Conservation (phyloP, 2,113 vertebrate species). For the Zosterops japonicus region DNA sequence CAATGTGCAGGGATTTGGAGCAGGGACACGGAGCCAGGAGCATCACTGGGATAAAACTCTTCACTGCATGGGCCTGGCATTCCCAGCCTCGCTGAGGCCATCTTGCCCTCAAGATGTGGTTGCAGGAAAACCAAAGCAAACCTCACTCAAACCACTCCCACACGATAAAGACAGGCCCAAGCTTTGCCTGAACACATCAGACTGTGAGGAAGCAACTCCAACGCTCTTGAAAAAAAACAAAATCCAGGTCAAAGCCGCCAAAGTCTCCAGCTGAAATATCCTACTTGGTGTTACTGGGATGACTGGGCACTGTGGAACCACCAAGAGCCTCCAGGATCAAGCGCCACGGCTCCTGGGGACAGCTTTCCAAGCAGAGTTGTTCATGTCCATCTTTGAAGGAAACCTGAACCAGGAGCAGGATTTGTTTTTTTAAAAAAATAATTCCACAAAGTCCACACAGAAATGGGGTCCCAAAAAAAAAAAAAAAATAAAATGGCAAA, state of each 20-base stretch:
- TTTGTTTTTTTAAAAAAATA: neutral
- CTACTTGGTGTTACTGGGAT: neutral
- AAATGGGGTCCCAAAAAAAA: neutral
- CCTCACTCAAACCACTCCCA: slow-evolving; percentile 11
- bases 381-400: neutral
- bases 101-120: neutral
- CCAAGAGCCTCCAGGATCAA: neutral
- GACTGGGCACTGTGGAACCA: neutral
- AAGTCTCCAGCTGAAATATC: slow-evolving; percentile 7
- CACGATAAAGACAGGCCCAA: neutral
- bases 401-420: neutral
- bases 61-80: accelerated
- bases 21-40: accelerated
- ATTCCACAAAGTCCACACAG: neutral
- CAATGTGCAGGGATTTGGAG: accelerated
- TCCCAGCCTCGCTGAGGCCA: accelerated
- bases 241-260: neutral
- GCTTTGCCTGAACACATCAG: slow-evolving; percentile 6
- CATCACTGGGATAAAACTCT: neutral
- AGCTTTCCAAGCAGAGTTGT: neutral
- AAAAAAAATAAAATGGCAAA: neutral
- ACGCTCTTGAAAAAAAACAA: neutral
- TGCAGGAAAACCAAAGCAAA: slow-evolving; percentile 56
- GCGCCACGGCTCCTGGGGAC: accelerated
- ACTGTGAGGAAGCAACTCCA: neutral